Base-by-base conservation (phyloP, 2,797 vertebrate species). In the Periophthalmus magnuspinnatus region DNA sequence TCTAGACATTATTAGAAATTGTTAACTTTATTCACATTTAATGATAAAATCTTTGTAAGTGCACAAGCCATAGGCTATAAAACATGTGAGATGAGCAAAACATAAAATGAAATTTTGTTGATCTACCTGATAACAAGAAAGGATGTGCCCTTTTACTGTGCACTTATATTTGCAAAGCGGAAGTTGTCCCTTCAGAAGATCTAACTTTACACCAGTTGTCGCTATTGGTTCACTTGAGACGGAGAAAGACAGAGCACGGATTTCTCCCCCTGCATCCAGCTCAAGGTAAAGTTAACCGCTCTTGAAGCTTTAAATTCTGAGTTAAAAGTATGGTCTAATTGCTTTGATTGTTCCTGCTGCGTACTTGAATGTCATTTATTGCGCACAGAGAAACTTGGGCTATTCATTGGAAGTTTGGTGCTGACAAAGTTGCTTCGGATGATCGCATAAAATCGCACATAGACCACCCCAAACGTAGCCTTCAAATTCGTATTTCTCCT, bases 241-340 rank as follows among this genome's bases (percentile, higher is more conserved):
- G 77, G 84, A 62, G 69, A 74, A 70, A 83, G 71, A 82, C 38
- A 73, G 77, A 72, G 86, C 81, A 38, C 61, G 83, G 89, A 90
- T 84, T 80, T 76, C n/a, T 68, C 77, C 80, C 89, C 84, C 79
- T 68, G 69, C 84, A 33, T 74, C 32, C 21, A 70, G 79, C 54
- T 73, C 62, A 77, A 90, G 90, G 91, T 92, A 74, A 89, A 84
- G 19, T 77, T 76, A 28, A 0, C 22, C 5, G 22, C 28, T 0
- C n/a, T n/a, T 0, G 6, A 60, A 1, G 10, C 5, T 1, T 50
- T 58, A 0, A 3, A 0, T 54, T 5, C 4, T n/a, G 2, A 17
- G 1, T 9, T 38, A 0, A 34, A 10, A 2, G 0, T 11, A 2
- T 3, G 7, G 0, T 16, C 1, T 56, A 0, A 0, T 3, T 1